A percentile compares a stretch with the other conserved stretches of the same genome.
These are phyloP conservation scores for Cygnus olor DNA, from an alignment of 2,797 vertebrate genomes.

Conservation along the genomic window DNA sequence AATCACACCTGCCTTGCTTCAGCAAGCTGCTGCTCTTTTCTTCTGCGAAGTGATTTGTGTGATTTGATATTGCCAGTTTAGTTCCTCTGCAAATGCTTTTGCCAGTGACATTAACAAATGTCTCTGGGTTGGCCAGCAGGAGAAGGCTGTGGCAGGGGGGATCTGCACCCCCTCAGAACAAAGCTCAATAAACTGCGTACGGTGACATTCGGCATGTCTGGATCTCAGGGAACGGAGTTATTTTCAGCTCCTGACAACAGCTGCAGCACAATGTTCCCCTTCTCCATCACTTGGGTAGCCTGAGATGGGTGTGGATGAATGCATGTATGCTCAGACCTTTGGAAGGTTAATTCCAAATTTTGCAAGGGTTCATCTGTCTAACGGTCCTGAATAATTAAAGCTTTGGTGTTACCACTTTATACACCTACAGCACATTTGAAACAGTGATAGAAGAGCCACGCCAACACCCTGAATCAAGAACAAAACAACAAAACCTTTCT, in stretches of 20 bases:
- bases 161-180: background rate
- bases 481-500: background rate
- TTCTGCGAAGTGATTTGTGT: background rate
- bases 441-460: background rate
- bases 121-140: background rate
- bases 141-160: background rate
- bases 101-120: background rate
- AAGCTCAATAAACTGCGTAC: fast-evolving
- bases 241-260: background rate
- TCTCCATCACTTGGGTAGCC: background rate
- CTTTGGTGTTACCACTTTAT: background rate
- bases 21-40: background rate
- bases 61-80: background rate
- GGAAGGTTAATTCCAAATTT: background rate
- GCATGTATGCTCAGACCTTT: background rate
- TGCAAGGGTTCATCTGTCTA: background rate
- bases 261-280: background rate
- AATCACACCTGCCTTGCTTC: background rate
- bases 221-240: background rate
- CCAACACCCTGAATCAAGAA: background rate
- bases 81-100: background rate
- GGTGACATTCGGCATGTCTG: background rate
- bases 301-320: background rate
- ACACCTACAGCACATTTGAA: background rate
- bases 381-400: background rate